Base-by-base conservation (phyloP, 2,888 invertebrate genomes). In the Apotomis betuletana region DNA sequence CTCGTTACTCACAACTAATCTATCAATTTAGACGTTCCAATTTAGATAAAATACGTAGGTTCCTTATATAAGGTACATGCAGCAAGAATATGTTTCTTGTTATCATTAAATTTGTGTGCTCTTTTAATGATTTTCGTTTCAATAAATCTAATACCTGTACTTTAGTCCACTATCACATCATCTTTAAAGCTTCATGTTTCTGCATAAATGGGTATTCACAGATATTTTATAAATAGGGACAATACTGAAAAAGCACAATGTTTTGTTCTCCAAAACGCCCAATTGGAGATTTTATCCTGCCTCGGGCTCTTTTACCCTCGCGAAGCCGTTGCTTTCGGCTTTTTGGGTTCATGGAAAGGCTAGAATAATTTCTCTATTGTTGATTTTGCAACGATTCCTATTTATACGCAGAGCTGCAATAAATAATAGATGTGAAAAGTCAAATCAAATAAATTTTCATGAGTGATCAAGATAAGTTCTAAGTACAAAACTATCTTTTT, bases 311-410 rank as follows among this genome's bases (percentile, higher is more conserved):
- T 59, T 59, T 55, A 44, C 61, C 41, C 6, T 55, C 61, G 46
- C 46, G 27, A 55, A 44, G 44, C 54, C 61, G 27, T 49, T 49
- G 13, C 55, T 51, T 55, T 57, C 27, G 38, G 55, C 57, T 41
- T 54, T 57, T 57, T 44, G 38, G 55, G 62, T 49, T 69, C 44
- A 57, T 38, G 13, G 49, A 38, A 6, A 63, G 49, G 49, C 57
- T 38, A 12, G 12, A 55, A 62, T 62, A 62, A 67, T 69, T 68
- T 61, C 52, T 52, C 68, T 54, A 54, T 68, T 60, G 68, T 60
- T 68, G 54, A 54, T 68, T 60, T 67, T 57, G 57, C 49, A 15
- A 36, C 13, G 57, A 67, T 58, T 38, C 57, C 9, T 57, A 57
- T 67, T 67, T 58, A 36, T 55, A 12, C n/a, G 4, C 64, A 10